phyloP scores from a whole-genome alignment of 2,113 vertebrate genomes.

The Sinocyclocheilus anshuiensis region DNA sequence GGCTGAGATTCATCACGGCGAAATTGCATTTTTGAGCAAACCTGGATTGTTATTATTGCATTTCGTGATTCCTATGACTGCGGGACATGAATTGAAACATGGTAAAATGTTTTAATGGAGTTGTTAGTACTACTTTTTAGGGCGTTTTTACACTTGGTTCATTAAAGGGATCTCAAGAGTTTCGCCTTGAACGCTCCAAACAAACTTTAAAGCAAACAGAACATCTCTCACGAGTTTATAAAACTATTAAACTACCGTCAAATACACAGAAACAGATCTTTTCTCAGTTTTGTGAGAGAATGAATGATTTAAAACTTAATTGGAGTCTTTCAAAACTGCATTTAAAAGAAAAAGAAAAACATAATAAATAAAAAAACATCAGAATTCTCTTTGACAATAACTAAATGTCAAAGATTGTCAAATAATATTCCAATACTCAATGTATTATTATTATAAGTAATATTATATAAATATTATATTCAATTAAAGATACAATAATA shows the following conservation, averaged over 20 bases:
- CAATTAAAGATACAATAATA: no score
- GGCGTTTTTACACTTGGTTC: not conserved
- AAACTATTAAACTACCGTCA: not conserved
- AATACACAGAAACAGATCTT: not conserved
- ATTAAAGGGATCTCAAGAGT: not conserved
- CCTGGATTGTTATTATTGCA: not conserved
- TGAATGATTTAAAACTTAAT: not conserved
- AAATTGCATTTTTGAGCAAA: not conserved
- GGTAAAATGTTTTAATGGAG: not conserved
- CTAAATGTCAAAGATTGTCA: not conserved
- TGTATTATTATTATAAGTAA: not conserved
- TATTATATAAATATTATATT: not conserved
- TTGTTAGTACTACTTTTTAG: not conserved
- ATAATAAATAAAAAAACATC: not conserved
- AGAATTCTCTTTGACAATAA: not conserved
- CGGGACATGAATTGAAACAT: not conserved
- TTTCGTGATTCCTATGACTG: not conserved
- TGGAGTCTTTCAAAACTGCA: not conserved
- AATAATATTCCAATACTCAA: not conserved
- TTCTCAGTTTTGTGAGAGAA: not conserved
- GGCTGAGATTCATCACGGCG: not conserved
- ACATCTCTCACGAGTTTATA: not conserved
- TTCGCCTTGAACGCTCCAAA: not conserved
- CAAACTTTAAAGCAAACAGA: not conserved
- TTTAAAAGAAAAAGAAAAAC: no score